These are phyloP conservation scores for Zoanthus gigantus DNA, from an alignment of 92 coral and sea anemone species.

Conservation along the genomic window DNA sequence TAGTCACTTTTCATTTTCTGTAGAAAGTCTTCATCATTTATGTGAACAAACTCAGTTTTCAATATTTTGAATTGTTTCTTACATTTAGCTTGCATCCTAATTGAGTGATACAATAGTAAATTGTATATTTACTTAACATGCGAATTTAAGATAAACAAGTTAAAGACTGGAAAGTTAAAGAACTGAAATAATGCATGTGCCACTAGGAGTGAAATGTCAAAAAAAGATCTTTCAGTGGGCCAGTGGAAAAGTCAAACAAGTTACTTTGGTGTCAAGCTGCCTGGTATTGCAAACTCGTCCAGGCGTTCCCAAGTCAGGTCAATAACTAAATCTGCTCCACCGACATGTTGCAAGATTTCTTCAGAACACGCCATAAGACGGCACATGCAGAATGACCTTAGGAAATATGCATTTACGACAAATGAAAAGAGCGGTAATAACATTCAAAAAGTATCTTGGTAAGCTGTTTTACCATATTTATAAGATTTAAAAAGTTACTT, in stretches of 20 bases:
- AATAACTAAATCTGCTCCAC: slow-evolving; percentile 90
- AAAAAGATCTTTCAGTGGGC: slow-evolving; percentile 57
- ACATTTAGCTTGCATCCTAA: too few relatives aligned
- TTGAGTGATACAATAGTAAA: too few relatives aligned
- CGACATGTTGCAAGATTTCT: slow-evolving; percentile 72
- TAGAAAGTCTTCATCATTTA: too few relatives aligned
- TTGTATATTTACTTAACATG: too few relatives aligned
- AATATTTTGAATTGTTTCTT: too few relatives aligned
- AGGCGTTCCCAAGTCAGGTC: slow-evolving; percentile 59
- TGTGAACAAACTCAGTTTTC: too few relatives aligned
- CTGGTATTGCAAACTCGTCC: slow-evolving; percentile 78
- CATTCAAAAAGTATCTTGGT: slow-evolving; percentile 8
- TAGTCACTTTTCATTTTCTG: too few relatives aligned
- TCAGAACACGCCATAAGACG: slow-evolving; percentile 83
- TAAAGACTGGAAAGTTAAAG: too few relatives aligned
- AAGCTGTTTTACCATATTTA: background rate
- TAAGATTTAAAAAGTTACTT: too few relatives aligned
- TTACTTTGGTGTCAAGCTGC: slow-evolving; percentile 91
- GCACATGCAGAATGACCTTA: slow-evolving; percentile 96
- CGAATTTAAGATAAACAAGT: too few relatives aligned
- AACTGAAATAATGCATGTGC: background rate
- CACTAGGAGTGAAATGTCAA: slow-evolving; percentile 22
- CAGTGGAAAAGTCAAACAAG: slow-evolving; percentile 91
- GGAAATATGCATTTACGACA: slow-evolving; percentile 34
- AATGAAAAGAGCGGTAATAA: slow-evolving; percentile 9